These are phyloP conservation scores for Ischnura elegans DNA, from an alignment of 2,888 invertebrate genomes.

Conservation along the genomic window DNA sequence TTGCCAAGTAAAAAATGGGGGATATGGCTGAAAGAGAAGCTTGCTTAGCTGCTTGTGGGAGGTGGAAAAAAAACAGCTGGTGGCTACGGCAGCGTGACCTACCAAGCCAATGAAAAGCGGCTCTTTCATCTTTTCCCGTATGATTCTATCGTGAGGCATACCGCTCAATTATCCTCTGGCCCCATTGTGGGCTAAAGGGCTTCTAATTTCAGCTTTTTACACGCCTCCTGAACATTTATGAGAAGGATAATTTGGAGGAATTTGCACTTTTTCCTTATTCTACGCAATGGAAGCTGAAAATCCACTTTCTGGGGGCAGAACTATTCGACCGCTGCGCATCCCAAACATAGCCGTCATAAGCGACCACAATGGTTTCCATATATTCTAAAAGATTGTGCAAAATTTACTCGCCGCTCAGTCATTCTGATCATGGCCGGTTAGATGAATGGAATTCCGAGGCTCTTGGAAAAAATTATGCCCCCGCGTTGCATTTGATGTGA, in stretches of 20 bases:
- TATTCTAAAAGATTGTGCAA: neutral
- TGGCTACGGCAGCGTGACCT: neutral
- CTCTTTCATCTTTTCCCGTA: neutral
- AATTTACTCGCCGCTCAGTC: neutral
- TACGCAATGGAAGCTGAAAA: neutral
- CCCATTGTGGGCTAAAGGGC: neutral
- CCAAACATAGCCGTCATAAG: neutral
- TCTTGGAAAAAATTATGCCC: neutral
- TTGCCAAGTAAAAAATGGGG: neutral
- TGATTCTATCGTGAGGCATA: slow-evolving; percentile 28
- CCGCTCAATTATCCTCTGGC: slow-evolving; percentile 56
- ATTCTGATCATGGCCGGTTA: neutral
- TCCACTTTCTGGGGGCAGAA: neutral
- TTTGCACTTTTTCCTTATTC: neutral
- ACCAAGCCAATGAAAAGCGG: neutral
- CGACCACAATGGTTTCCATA: neutral
- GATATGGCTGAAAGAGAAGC: neutral
- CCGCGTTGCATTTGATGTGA: neutral
- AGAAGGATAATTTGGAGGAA: neutral
- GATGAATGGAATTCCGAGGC: neutral
- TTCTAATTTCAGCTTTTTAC: neutral
- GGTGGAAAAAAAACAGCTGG: neutral
- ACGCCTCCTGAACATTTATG: neutral
- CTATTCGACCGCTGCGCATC: neutral
- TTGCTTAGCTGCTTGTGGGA: neutral